Base-by-base conservation (phyloP, 2,797 vertebrate species). In the Chelon auratus region DNA sequence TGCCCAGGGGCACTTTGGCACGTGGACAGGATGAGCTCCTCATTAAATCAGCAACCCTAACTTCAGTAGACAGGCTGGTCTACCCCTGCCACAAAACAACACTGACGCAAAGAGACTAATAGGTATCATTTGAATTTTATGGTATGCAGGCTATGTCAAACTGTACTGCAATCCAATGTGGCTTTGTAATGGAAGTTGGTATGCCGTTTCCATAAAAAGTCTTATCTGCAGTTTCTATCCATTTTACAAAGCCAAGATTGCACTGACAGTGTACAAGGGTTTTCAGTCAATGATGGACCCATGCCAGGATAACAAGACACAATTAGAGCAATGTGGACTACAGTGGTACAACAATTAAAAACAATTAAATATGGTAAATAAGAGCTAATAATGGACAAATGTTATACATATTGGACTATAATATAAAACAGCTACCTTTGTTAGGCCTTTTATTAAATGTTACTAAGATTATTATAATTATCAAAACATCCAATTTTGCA, bases 241-340 rank as follows among this genome's bases (percentile, higher is more conserved):
- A 17, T 58, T 50, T 54, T 37, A 18, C 17, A 50, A 42, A 40
- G 45, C 7, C 47, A 62, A 62, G 12, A 10, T 76, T 78, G 54
- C 54, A 58, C 53, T 61, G 60, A 74, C 48, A 61, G 50, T 61
- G 79, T 69, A 58, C 50, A 22, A 40, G 66, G 74, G 71, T 80
- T 80, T 70, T 80, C 43, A 54, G 72, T 81, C 40, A 74, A 50
- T 33, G 24, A 67, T 61, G 75, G 68, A 84, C 15, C 8, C 30
- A 15, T 59, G 67, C 76, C 78, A 83, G 37, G 0, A 9, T 40
- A 62, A 53, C 57, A 72, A 79, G 2, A 47, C 37, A 39, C 40
- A 33, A n/a, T 66, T 53, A 63, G 53, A 39, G 36, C 33, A 14
- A 18, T 47, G 55, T 45, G 24, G 22, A 68, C 52, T 67, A 39